A percentile compares a stretch with the other conserved stretches of the same genome.
Evolutionary conservation across 2,797 vertebrate species (phyloP).

Genomic region (Poecilia velifera): DNA sequence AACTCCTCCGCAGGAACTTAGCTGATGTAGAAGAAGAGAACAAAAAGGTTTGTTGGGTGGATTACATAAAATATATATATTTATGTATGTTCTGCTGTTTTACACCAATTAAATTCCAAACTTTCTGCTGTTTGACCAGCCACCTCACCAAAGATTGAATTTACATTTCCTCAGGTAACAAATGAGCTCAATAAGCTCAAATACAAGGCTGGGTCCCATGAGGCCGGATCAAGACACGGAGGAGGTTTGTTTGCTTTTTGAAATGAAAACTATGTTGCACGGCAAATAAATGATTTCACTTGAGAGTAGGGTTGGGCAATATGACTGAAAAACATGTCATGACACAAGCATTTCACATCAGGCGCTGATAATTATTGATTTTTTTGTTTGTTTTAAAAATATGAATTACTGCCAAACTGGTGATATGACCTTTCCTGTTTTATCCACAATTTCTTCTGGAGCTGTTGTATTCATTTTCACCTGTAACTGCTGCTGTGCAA

Average conservation of each 20-base stretch:
- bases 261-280: background rate
- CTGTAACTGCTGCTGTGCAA: too few species aligned
- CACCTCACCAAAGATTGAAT: constrained; percentile 1
- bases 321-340: too few species aligned
- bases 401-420: too few species aligned
- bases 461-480: too few species aligned
- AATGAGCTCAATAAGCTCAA: constrained; percentile 95
- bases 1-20: constrained; percentile 93
- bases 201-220: constrained; percentile 92
- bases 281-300: background rate
- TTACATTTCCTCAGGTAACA: constrained; percentile 79
- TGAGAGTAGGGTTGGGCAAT: background rate
- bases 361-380: too few species aligned
- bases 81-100: background rate
- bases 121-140: constrained; percentile 6
- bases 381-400: background rate
- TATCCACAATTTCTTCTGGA: too few species aligned
- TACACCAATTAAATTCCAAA: background rate
- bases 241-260: constrained; percentile 71
- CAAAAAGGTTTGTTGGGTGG: constrained; percentile 77
- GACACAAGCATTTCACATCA: too few species aligned
- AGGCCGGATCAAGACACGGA: constrained; percentile 86
- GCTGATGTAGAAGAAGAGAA: constrained; percentile 97
- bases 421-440: too few species aligned
- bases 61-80: background rate